Base-by-base conservation (phyloP, 2,888 invertebrate species). In the Amphipyra tragopoginis region DNA sequence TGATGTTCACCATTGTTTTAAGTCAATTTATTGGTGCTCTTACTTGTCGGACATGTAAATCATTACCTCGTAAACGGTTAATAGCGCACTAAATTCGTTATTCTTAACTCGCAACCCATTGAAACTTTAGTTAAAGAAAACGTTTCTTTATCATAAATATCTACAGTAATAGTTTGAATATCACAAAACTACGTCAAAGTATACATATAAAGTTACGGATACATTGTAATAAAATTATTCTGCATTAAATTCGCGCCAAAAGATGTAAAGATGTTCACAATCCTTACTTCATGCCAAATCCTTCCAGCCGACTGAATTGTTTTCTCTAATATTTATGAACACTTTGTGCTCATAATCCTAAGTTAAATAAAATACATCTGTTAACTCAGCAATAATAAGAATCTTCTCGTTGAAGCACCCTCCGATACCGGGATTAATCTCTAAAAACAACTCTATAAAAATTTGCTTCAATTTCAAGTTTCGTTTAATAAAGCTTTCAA, bases 1-100 rank as follows among this genome's bases (percentile, higher is more conserved):
- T 50, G 8, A 60, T 42, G 42, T 58, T 49, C 43, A 53, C 45
- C 26, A 21, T 51, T 43, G 6, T 45, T 52, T 47, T 39, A 44
- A 3, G 29, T 50, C 14, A 54, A 53, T 60, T 64, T 44, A 53
- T 29, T 40, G 47, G 48, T 56, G 60, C 47, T 63, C 10, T 56
- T 55, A 61, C 47, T 48, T 54, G 33, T 57, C 59, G 62, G 59
- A 65, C 48, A 53, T 67, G 65, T 74, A 69, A 69, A 77, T 69
- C 56, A 63, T 56, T 42, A 50, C 42, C 67, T 74, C 69, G 47
- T 69, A 72, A 76, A 66, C 49, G 50, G 50, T 62, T 61, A 64
- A 77, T 34, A 38, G 43, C 43, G 38, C 61, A 65, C 42, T 70
- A 67, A 77, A 75, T 59, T 48, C 39, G 45, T 72, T 61, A 60